Evolutionary conservation across 2,113 vertebrate species (phyloP), one percentile per base, ranked within the genome.

Genomic region (Clarias batrachus): DNA sequence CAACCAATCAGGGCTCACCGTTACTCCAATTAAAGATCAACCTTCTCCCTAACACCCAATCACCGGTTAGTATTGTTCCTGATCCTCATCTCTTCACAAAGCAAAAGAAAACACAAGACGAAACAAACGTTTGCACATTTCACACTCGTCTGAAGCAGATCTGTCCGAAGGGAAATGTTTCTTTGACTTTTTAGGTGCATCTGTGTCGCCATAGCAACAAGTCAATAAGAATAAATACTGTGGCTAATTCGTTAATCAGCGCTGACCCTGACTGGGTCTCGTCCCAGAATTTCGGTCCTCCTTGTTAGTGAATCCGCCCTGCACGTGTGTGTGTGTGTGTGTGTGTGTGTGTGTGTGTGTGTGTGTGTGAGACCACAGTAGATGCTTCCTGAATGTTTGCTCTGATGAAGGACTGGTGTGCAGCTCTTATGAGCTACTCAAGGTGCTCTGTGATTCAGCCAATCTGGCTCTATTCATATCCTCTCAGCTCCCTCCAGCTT

Each of bases 371-470:
- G 54, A 12, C 66, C 33, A 65, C 77, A 71, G 77, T 73, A 60
- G 78, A 80, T 74, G 41, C 68, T 86, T 62, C 70, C 54, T 81
- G 37, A 52, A 79, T 63, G 85, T 62, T 81, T 86, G 62, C 84
- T 82, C 80, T 84, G 74, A 77, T 88, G 63, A 82, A 81, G 86
- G 82, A 86, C 17, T 73, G 79, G 54, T 63, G 60, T 27, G 52
- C 79, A 73, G 71, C 81, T 85, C 84, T 89, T 85, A 85, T 90
- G 84, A 92, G 88, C 70, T 86, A 54, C 85, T 70, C 74, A 89
- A 79, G 84, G 74, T 88, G 90, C 81, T 85, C 89, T 74, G 83
- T 88, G 76, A 87, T 79, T 86, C 87, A 86, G 82, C 68, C 84
- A 88, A 76, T 88, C 87, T 86, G 83, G 66, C 83, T 14, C 81